Evolutionary conservation across 2,888 invertebrate species (phyloP).

Genomic region (Mimas tiliae): DNA sequence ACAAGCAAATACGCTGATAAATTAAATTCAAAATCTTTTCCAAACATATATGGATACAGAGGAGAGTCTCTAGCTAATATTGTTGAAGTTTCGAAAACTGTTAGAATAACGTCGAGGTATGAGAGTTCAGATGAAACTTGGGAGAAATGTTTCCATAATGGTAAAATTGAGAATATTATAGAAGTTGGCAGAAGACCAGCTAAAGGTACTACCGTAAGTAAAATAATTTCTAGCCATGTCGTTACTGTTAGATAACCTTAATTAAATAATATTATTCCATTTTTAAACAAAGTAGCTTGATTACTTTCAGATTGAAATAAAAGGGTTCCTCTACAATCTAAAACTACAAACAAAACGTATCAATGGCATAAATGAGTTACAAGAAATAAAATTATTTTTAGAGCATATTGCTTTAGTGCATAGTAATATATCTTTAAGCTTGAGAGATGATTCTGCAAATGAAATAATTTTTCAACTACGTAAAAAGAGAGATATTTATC

Average conservation of each 20-base stretch:
- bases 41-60: slow-evolving; percentile 86
- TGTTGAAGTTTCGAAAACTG: slow-evolving; percentile 77
- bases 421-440: slow-evolving; percentile 86
- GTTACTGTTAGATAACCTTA: no score
- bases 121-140: slow-evolving; percentile 79
- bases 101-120: slow-evolving; percentile 86
- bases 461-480: slow-evolving; percentile 85
- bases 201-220: slow-evolving; percentile 87
- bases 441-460: slow-evolving; percentile 87
- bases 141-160: slow-evolving; percentile 82
- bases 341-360: slow-evolving; percentile 86
- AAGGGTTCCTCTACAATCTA: slow-evolving; percentile 86
- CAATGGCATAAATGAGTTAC: slow-evolving; percentile 81
- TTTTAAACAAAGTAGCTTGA: neutral
- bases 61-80: slow-evolving; percentile 89
- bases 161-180: slow-evolving; percentile 63
- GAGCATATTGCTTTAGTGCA: slow-evolving; percentile 87
- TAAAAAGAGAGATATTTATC: slow-evolving; percentile 81
- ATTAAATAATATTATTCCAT: neutral
- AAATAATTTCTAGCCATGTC: slow-evolving; percentile 7
- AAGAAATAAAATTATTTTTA: slow-evolving; percentile 84
- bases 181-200: slow-evolving; percentile 80
- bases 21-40: slow-evolving; percentile 76
- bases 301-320: slow-evolving; percentile 83
- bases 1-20: slow-evolving; percentile 87